Conservation (phyloP, 2,113 vertebrate species). For the Tringa solitaria region DNA sequence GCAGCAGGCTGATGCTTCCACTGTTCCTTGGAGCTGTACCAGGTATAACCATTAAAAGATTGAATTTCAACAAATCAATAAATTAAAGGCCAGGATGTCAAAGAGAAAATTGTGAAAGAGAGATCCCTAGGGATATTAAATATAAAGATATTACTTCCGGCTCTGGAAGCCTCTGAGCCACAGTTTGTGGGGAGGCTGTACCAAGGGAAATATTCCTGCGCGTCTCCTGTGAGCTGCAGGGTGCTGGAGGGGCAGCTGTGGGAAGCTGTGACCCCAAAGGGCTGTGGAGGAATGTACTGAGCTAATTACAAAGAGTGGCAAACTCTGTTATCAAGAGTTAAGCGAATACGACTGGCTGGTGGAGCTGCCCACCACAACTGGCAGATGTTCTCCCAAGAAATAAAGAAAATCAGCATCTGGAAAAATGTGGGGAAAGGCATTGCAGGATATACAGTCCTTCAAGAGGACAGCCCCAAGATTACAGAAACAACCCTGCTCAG, state of each 20-base stretch:
- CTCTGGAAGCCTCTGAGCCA: background rate
- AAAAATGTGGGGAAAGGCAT: background rate
- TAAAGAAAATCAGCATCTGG: background rate
- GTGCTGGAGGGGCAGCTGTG: background rate
- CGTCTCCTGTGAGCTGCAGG: background rate
- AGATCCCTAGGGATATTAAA: background rate
- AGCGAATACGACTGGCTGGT: background rate
- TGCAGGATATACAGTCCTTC: background rate
- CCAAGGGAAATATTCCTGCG: background rate
- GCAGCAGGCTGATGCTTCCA: background rate
- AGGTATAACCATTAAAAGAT: background rate
- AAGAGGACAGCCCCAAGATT: background rate
- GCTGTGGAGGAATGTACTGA: background rate
- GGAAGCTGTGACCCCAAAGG: background rate
- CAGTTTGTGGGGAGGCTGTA: background rate
- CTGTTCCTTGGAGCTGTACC: background rate
- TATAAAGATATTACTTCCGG: background rate
- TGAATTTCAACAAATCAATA: conserved; percentile 15
- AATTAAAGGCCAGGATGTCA: background rate
- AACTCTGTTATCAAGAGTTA: background rate
- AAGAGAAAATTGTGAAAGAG: background rate
- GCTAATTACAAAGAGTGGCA: background rate
- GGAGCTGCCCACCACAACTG: background rate
- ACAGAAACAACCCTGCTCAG: background rate
- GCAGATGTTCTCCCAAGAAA: background rate